Conservation (phyloP, 1,140 invertebrate genomes). For the Eriosoma lanigerum region DNA sequence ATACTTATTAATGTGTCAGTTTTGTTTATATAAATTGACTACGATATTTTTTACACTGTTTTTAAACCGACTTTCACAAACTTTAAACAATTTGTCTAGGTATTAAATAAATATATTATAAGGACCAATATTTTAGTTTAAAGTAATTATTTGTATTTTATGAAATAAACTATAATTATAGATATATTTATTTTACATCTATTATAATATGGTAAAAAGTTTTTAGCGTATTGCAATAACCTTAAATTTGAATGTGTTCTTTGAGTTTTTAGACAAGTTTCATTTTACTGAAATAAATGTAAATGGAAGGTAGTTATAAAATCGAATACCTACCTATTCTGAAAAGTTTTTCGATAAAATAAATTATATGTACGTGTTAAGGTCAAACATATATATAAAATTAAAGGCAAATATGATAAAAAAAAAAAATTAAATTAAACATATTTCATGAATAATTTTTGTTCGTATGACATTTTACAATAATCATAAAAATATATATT, state of each 20-base stretch:
- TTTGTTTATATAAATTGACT: too few relatives aligned
- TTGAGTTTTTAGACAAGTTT: slow-evolving; percentile 17
- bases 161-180: too few relatives aligned
- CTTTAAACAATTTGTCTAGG: too few relatives aligned
- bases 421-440: background rate
- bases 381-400: background rate
- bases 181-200: slow-evolving; percentile 1
- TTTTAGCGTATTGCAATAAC: slow-evolving; percentile 3
- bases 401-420: background rate
- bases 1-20: too few relatives aligned
- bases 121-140: too few relatives aligned
- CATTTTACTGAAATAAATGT: slow-evolving; percentile 31
- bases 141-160: too few relatives aligned
- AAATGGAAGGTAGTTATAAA: slow-evolving; percentile 4
- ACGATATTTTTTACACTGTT: too few relatives aligned
- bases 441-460: too few relatives aligned
- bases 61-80: too few relatives aligned
- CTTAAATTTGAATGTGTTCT: background rate
- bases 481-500: too few relatives aligned
- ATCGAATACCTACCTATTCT: background rate
- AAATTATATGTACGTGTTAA: background rate
- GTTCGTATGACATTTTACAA: too few relatives aligned
- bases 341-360: slow-evolving; percentile 5
- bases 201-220: slow-evolving; percentile 4
- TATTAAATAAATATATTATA: too few relatives aligned